Evolutionary conservation across 2,888 invertebrate species (phyloP).

Genomic region (Drosophila cracens): DNA sequence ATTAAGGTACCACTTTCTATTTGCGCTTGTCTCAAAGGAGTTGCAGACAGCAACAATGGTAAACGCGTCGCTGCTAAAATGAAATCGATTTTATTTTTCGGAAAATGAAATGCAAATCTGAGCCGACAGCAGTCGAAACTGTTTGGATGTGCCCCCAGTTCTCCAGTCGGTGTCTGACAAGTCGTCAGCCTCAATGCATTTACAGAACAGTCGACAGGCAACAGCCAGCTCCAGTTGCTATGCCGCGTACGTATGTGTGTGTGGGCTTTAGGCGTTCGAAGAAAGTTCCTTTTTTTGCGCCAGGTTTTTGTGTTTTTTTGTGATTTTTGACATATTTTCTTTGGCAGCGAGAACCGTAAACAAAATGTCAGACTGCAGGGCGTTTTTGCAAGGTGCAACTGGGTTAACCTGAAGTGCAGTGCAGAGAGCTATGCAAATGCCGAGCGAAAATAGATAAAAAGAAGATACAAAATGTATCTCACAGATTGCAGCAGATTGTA

Average conservation of each 20-base stretch:
- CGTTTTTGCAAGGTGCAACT: constrained; percentile 61
- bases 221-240: constrained; percentile 12
- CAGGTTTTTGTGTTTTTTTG: constrained; percentile 30
- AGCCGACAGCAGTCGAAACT: constrained; percentile 42
- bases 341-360: constrained; percentile 57
- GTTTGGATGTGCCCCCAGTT: constrained; percentile 40
- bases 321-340: constrained; percentile 80
- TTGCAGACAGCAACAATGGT: constrained; percentile 6
- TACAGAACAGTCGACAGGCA: constrained; percentile 16
- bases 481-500: constrained; percentile 55
- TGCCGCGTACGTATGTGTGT: constrained; percentile 1
- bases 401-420: constrained; percentile 58
- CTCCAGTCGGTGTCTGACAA: constrained; percentile 37
- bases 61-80: constrained; percentile 2
- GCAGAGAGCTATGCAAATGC: constrained; percentile 67
- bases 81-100: constrained; percentile 38
- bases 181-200: constrained; percentile 54
- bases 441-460: constrained; percentile 28
- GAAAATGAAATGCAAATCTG: constrained; percentile 45
- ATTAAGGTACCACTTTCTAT: constrained; percentile 22
- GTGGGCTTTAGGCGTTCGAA: constrained; percentile 65
- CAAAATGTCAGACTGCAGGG: constrained; percentile 59
- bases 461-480: constrained; percentile 39
- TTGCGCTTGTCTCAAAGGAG: constrained; percentile 10
- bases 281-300: constrained; percentile 32